Evolutionary conservation across 2,888 invertebrate species (phyloP).

Genomic region (Aphidoletes aphidimyza): DNA sequence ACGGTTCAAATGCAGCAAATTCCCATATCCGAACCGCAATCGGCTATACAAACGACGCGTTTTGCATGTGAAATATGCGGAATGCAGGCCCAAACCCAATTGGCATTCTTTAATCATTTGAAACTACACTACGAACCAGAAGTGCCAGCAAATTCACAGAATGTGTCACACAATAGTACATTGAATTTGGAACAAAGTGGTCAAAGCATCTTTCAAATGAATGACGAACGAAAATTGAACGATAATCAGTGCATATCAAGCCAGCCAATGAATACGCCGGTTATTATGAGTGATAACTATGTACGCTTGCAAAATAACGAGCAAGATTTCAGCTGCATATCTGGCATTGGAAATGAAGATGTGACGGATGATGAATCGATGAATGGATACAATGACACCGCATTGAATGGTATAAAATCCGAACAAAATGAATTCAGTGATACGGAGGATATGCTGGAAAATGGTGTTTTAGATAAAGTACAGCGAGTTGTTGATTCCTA

Average conservation of each 20-base stretch:
- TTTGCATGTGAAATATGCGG: slow-evolving; percentile 80
- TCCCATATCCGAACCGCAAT: slow-evolving; percentile 63
- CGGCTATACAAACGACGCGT: slow-evolving; percentile 59
- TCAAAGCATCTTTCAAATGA: slow-evolving; percentile 58
- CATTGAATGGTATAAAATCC: background rate
- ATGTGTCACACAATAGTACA: background rate
- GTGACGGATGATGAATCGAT: slow-evolving; percentile 54
- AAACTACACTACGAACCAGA: slow-evolving; percentile 82
- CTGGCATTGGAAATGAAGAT: slow-evolving; percentile 13
- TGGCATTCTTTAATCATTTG: slow-evolving; percentile 86
- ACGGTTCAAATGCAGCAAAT: slow-evolving; percentile 66
- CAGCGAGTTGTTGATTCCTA: slow-evolving; percentile 62
- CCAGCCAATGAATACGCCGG: background rate
- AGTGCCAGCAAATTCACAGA: slow-evolving; percentile 39
- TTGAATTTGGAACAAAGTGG: background rate
- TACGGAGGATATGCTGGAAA: slow-evolving; percentile 87
- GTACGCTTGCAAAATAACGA: slow-evolving; percentile 1
- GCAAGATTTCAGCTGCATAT: background rate
- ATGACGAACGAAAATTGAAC: slow-evolving; percentile 55
- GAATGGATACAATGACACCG: slow-evolving; percentile 6
- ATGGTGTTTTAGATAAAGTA: slow-evolving; percentile 76
- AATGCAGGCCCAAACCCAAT: slow-evolving; percentile 78
- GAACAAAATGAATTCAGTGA: slow-evolving; percentile 78
- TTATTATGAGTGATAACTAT: background rate
- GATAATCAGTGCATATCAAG: slow-evolving; percentile 47